These are phyloP conservation scores for Troilus luridus DNA, from an alignment of 2,888 invertebrate species.

Conservation along the genomic window DNA sequence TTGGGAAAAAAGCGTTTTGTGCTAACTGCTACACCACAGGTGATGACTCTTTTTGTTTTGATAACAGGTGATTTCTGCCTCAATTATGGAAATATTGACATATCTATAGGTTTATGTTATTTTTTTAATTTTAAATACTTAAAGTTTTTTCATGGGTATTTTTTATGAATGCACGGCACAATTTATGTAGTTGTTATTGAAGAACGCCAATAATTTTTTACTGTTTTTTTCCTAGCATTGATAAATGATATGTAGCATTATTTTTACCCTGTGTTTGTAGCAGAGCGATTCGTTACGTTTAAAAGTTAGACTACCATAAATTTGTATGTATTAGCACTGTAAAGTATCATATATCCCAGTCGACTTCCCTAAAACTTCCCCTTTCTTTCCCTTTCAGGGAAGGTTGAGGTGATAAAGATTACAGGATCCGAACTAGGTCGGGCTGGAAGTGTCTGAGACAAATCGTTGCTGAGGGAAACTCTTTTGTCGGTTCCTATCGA, in stretches of 20 bases:
- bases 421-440: constrained; percentile 20
- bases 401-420: constrained; percentile 18
- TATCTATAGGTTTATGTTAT: no score
- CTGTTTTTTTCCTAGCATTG: not conserved
- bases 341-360: not conserved
- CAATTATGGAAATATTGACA: no score
- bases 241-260: not conserved
- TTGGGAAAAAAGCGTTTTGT: no score
- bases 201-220: no score
- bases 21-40: no score
- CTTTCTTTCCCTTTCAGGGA: not conserved
- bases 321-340: not conserved
- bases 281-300: not conserved
- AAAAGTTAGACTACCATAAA: not conserved
- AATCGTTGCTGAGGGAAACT: constrained; percentile 16
- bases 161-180: no score
- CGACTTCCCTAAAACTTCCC: not conserved
- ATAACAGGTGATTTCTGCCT: no score
- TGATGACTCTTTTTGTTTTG: no score
- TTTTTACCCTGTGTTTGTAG: not conserved
- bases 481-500: constrained; percentile 22
- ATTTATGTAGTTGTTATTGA: no score
- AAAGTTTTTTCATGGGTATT: no score
- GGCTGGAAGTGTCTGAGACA: constrained; percentile 27
- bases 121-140: no score